These are phyloP conservation scores for Biston stratarius DNA, from an alignment of 2,888 invertebrate species.

Conservation along the genomic window DNA sequence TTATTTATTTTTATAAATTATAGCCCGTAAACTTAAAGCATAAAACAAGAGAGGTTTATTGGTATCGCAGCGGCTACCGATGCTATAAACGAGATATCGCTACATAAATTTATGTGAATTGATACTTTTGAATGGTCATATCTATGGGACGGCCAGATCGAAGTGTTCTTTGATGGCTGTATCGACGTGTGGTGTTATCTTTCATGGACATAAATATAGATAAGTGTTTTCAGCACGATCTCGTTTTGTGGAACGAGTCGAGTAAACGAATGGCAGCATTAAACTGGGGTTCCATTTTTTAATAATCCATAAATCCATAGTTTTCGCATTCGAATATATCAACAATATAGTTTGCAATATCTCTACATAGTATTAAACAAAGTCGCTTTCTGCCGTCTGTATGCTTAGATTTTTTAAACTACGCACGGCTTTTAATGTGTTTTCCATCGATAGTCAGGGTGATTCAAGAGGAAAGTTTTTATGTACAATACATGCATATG, in stretches of 20 bases:
- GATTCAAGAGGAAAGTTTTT: no score
- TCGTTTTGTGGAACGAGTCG: not conserved
- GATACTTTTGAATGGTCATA: constrained; percentile 65
- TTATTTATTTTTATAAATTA: constrained; percentile 77
- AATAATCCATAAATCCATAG: no score
- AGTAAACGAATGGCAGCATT: not conserved
- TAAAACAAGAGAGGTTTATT: constrained; percentile 77
- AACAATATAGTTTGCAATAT: no score
- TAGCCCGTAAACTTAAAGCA: constrained; percentile 74
- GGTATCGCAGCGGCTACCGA: constrained; percentile 63
- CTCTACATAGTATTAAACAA: no score
- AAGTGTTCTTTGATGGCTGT: constrained; percentile 46
- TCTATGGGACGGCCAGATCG: constrained; percentile 45
- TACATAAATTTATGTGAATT: constrained; percentile 73
- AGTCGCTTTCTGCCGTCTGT: no score
- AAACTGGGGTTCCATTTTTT: no score
- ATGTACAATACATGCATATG: no score
- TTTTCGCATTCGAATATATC: no score
- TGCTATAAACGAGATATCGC: constrained; percentile 74
- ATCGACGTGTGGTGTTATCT: constrained; percentile 29
- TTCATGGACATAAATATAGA: constrained; percentile 22
- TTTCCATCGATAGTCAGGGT: no score
- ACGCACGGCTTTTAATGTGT: no score
- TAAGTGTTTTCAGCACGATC: constrained; percentile 21
- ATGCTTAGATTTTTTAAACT: no score